phyloP scores from a whole-genome alignment of 2,888 invertebrate genomes.

The Silvanus unidentatus region DNA sequence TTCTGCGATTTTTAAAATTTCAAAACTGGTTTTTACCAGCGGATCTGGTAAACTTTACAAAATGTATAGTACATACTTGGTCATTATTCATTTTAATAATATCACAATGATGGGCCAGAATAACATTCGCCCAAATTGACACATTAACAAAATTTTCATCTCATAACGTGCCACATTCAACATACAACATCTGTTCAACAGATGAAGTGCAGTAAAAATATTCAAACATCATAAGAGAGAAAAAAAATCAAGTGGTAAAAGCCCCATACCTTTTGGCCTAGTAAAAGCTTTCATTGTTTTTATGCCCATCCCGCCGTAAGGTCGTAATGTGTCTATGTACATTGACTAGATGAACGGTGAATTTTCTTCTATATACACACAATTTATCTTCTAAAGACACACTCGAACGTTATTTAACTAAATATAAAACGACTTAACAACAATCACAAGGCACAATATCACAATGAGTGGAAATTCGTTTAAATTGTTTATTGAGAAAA shows the following conservation, averaged over 20 bases:
- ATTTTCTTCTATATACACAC: slow-evolving; percentile 18
- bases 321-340: slow-evolving; percentile 54
- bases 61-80: too few relatives aligned
- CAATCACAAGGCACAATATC: slow-evolving; percentile 2
- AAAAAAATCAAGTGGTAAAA: too few relatives aligned
- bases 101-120: too few relatives aligned
- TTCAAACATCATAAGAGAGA: slow-evolving; percentile 4
- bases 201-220: slow-evolving; percentile 7
- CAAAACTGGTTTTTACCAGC: too few relatives aligned
- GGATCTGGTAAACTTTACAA: too few relatives aligned
- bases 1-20: too few relatives aligned
- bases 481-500: too few relatives aligned
- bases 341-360: slow-evolving; percentile 44
- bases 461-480: not conserved
- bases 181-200: slow-evolving; percentile 18
- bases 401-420: too few relatives aligned
- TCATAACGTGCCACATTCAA: not conserved
- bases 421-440: not conserved
- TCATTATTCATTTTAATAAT: too few relatives aligned
- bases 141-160: too few relatives aligned
- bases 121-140: too few relatives aligned
- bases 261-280: slow-evolving; percentile 68
- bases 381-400: slow-evolving; percentile 7
- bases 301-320: slow-evolving; percentile 74
- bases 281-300: slow-evolving; percentile 83